phyloP scores from a whole-genome alignment of 35 echinoderm and acorn worm species.

The Apostichopus parvimensis region DNA sequence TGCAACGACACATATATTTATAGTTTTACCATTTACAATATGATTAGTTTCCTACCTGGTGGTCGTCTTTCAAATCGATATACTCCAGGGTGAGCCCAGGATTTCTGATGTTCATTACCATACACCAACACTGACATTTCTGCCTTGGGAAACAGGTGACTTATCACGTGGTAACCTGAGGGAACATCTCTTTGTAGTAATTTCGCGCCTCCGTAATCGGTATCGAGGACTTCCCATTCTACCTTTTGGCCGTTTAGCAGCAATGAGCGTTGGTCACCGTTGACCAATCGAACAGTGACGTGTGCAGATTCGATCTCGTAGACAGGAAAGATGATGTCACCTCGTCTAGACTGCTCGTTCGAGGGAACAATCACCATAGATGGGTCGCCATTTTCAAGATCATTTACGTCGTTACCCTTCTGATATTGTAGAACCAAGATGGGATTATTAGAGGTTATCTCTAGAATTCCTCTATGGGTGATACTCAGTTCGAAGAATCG shows the following conservation, averaged over 20 bases:
- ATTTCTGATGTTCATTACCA: slow-evolving; percentile 20
- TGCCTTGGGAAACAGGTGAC: slow-evolving; percentile 45
- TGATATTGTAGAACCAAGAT: slow-evolving; percentile 45
- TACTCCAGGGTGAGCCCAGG: slow-evolving; percentile 42
- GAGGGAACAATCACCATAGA: slow-evolving; percentile 51
- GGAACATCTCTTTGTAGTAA: not conserved
- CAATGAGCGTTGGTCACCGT: not conserved
- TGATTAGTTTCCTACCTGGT: not conserved
- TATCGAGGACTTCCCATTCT: slow-evolving; percentile 27
- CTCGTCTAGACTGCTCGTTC: slow-evolving; percentile 1
- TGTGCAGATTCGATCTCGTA: slow-evolving; percentile 37
- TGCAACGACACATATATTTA: too few relatives aligned
- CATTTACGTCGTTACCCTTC: slow-evolving; percentile 26
- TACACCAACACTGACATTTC: slow-evolving; percentile 38
- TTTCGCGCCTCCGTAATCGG: not conserved
- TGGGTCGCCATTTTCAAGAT: slow-evolving; percentile 30
- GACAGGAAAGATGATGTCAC: slow-evolving; percentile 44
- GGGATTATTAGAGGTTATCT: slow-evolving; percentile 22
- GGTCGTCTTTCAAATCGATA: slow-evolving; percentile 30
- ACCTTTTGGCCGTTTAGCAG: slow-evolving; percentile 21
- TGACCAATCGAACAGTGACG: slow-evolving; percentile 25
- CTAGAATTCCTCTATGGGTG: not conserved
- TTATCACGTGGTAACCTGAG: slow-evolving; percentile 32
- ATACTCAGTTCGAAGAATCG: not conserved
- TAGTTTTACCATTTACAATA: too few relatives aligned